phyloP scores from a whole-genome alignment of 2,797 vertebrate species.

The Chloroceryle inda region DNA sequence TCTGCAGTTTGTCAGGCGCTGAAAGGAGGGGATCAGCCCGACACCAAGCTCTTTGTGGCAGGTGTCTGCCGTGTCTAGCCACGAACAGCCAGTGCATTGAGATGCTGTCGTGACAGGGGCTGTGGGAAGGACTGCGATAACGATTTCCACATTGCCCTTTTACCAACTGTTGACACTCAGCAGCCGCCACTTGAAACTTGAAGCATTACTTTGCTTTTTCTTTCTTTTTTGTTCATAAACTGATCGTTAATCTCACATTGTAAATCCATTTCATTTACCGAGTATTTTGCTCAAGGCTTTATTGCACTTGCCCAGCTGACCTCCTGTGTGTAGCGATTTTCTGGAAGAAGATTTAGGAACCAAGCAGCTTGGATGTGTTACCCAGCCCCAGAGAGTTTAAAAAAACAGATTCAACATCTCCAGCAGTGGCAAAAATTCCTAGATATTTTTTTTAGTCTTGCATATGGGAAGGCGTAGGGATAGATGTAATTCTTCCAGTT shows the following conservation, averaged over 20 bases:
- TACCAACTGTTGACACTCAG: neutral
- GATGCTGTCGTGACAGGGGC: fast-evolving
- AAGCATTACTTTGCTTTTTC: neutral
- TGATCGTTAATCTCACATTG: neutral
- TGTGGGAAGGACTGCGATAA: neutral
- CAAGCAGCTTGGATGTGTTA: neutral
- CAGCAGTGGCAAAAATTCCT: neutral
- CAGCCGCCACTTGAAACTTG: neutral
- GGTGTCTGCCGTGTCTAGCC: neutral
- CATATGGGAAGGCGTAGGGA: neutral
- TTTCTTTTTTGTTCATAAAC: neutral
- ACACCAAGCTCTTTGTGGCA: neutral
- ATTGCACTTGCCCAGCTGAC: neutral
- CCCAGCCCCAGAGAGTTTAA: neutral
- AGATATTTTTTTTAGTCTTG: neutral
- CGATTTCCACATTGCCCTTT: neutral
- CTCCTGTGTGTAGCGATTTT: neutral
- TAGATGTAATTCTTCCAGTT: neutral
- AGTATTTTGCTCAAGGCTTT: neutral
- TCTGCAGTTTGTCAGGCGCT: neutral
- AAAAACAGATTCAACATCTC: neutral
- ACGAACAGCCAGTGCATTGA: too few relatives aligned
- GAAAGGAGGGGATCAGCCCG: neutral
- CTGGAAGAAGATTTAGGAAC: neutral
- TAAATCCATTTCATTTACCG: neutral